A percentile compares a stretch with the other conserved stretches of the same genome.
These are phyloP conservation scores for Seriola aureovittata DNA, from an alignment of 2,113 vertebrate species.

Conservation along the genomic window DNA sequence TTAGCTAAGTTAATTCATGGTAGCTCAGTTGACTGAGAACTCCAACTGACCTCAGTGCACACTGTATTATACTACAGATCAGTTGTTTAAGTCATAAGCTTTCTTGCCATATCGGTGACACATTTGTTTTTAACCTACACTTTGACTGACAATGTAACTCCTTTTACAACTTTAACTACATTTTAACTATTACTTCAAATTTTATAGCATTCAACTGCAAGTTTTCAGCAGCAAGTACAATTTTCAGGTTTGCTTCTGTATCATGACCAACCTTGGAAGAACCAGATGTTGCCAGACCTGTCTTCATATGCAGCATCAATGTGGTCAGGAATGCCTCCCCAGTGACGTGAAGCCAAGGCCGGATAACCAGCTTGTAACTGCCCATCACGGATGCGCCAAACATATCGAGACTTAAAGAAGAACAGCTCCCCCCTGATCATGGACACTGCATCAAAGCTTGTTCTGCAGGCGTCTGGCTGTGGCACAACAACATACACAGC, in stretches of 20 bases:
- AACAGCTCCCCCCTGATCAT: slow-evolving; percentile 96
- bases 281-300: slow-evolving; percentile 93
- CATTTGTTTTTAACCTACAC: too few relatives aligned
- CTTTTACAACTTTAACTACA: too few relatives aligned
- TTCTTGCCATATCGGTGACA: too few relatives aligned
- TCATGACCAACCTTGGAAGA: slow-evolving; percentile 89
- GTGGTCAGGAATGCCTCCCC: slow-evolving; percentile 90
- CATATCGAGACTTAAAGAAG: slow-evolving; percentile 91
- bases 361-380: slow-evolving; percentile 91
- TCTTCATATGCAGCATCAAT: slow-evolving; percentile 94
- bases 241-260: background rate
- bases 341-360: slow-evolving; percentile 91
- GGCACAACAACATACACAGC: slow-evolving; percentile 14
- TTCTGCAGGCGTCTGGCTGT: slow-evolving; percentile 88
- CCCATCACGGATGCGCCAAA: slow-evolving; percentile 91
- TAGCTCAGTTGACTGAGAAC: too few relatives aligned
- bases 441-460: slow-evolving; percentile 90
- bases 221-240: background rate
- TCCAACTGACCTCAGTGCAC: too few relatives aligned
- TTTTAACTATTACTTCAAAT: too few relatives aligned
- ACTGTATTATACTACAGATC: too few relatives aligned
- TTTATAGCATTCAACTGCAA: too few relatives aligned
- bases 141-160: too few relatives aligned
- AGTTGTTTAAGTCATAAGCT: too few relatives aligned
- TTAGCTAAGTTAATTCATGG: too few relatives aligned